Evolutionary conservation across 2,888 invertebrate genomes (phyloP), one percentile per base, ranked within the genome.

Genomic region (Stenchaetothrips biformis): DNA sequence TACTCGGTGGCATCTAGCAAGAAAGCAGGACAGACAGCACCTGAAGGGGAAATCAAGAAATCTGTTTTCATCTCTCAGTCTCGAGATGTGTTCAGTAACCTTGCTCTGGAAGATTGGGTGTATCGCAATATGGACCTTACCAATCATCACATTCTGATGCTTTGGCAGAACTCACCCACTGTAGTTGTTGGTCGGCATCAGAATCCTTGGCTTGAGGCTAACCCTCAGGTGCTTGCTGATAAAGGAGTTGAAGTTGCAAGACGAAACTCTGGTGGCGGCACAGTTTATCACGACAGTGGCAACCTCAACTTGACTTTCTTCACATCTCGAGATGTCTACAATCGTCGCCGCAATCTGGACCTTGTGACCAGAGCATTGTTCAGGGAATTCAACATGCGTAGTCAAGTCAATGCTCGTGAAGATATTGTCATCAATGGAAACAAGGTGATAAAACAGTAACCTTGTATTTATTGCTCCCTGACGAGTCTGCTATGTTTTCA

Each of bases 171-270:
- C 87, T 91, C 93, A 83, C 98, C 98, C 0, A 94, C 96, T 86
- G 95, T 99, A 80, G 98, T 99, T 7, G 92, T 99, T 86, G 99
- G 99, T 8, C 91, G 96, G 81, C 96, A 98, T 87, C 99, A 99
- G 87, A 99, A 99, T 87, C 97, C 98, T 0, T 99, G 98, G 94
- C 86, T 92, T 53, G 99, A 99, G 87, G 93, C 95, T 1, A 94
- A 98, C 86, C 88, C 95, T 3, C 89, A 91, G 2, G 89, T 90
- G 77, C 86, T 95, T 79, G 86, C 89, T 82, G 90, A 92, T 79
- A 89, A 90, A 77, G 92, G 92, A 21, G 92, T 98, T 81, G 89
- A 90, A 16, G 85, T 98, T 82, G 98, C 95, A 0, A 90, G 99
- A 81, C 90, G 99, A 77, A 95, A 95, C 85, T 98, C 98, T 87